Conservation (phyloP, 2,888 invertebrate genomes). For the Pheosia gnoma region DNA sequence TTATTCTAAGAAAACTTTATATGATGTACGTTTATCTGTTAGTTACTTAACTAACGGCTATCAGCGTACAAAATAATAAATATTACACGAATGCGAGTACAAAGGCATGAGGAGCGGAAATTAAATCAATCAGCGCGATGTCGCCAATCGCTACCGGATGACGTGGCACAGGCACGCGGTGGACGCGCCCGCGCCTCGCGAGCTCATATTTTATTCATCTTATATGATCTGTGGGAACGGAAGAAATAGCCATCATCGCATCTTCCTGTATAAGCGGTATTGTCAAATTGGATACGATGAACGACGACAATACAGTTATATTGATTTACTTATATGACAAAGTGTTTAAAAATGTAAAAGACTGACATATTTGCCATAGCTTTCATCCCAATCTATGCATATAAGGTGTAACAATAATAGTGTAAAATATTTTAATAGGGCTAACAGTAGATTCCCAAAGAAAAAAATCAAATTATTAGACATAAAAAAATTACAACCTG, state of each 20-base stretch:
- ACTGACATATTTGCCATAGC: too few species aligned
- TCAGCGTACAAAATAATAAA: not conserved
- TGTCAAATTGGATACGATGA: not conserved
- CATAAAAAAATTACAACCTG: too few species aligned
- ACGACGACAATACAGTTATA: not conserved
- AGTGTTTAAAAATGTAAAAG: too few species aligned
- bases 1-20: too few species aligned
- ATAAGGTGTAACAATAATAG: too few species aligned
- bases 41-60: too few species aligned
- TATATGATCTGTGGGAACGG: conserved; percentile 3
- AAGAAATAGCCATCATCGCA: not conserved
- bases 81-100: conserved; percentile 4
- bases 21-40: too few species aligned
- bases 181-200: conserved; percentile 1
- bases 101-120: conserved; percentile 37
- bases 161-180: conserved; percentile 15
- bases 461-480: too few species aligned
- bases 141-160: conserved; percentile 18
- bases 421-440: too few species aligned
- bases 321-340: too few species aligned
- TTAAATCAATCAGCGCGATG: conserved; percentile 46
- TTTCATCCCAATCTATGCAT: too few species aligned
- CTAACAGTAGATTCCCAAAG: too few species aligned
- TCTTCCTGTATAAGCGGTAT: not conserved
- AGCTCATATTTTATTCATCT: conserved; percentile 7